Conservation (phyloP, 2,113 vertebrate species). For the Zosterops pallidus region DNA sequence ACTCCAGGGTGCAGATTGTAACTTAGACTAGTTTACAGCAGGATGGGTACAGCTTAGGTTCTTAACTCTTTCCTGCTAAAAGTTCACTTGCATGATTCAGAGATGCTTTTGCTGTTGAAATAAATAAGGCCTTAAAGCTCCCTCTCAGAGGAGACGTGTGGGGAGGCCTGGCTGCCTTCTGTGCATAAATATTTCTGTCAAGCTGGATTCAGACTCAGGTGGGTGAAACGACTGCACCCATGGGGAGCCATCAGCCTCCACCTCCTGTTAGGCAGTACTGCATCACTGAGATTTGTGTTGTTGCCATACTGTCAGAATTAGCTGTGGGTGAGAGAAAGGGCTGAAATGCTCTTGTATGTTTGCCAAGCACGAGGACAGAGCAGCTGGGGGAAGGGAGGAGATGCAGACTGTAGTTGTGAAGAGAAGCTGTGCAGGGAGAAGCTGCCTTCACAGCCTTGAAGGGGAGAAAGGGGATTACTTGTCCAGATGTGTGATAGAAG, state of each 20-base stretch:
- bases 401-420: background rate
- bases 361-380: background rate
- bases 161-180: conserved; percentile 29
- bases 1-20: background rate
- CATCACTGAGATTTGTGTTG: background rate
- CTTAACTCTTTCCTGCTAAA: background rate
- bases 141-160: background rate
- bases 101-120: background rate
- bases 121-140: background rate
- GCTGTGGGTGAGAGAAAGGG: background rate
- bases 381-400: background rate
- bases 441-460: background rate
- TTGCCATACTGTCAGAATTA: background rate
- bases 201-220: background rate
- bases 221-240: background rate
- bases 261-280: background rate
- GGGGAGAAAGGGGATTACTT: background rate
- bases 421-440: background rate
- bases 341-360: background rate
- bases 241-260: conserved; percentile 10
- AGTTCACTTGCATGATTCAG: background rate
- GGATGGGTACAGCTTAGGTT: background rate
- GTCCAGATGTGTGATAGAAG: background rate
- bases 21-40: background rate
- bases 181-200: conserved; percentile 26